These are phyloP conservation scores for Diplodus puntazzo DNA, from an alignment of 2,797 vertebrate genomes.

Conservation along the genomic window DNA sequence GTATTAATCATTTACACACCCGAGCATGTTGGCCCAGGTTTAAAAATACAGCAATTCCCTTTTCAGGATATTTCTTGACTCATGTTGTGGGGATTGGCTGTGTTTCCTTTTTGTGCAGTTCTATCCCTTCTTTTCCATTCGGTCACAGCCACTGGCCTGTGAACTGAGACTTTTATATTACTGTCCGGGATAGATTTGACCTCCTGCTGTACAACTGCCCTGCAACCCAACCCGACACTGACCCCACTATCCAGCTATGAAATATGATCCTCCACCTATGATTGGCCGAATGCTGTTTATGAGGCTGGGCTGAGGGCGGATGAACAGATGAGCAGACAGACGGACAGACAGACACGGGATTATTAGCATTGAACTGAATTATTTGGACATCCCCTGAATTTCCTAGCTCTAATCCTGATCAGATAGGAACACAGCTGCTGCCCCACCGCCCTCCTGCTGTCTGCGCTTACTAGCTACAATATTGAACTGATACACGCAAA, in stretches of 20 bases:
- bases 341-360: conserved; percentile 47
- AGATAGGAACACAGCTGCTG: conserved; percentile 65
- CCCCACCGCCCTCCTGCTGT: conserved; percentile 5
- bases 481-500: neutral
- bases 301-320: neutral
- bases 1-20: no score
- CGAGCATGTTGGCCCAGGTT: no score
- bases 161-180: conserved; percentile 8
- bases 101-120: no score
- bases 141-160: neutral
- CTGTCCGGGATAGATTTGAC: conserved; percentile 12
- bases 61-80: neutral
- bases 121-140: no score
- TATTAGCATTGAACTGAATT: conserved; percentile 61
- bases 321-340: conserved; percentile 26
- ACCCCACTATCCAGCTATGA: conserved; percentile 48
- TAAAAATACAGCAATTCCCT: no score
- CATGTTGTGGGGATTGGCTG: neutral
- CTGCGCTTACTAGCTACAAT: conserved; percentile 2
- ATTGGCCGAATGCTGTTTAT: conserved; percentile 52
- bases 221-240: conserved; percentile 61
- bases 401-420: conserved; percentile 67
- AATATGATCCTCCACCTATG: conserved; percentile 64
- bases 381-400: conserved; percentile 63
- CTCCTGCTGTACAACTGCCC: conserved; percentile 60